phyloP scores from a whole-genome alignment of 2,797 vertebrate species.

The Chelidonichthys spinosus region DNA sequence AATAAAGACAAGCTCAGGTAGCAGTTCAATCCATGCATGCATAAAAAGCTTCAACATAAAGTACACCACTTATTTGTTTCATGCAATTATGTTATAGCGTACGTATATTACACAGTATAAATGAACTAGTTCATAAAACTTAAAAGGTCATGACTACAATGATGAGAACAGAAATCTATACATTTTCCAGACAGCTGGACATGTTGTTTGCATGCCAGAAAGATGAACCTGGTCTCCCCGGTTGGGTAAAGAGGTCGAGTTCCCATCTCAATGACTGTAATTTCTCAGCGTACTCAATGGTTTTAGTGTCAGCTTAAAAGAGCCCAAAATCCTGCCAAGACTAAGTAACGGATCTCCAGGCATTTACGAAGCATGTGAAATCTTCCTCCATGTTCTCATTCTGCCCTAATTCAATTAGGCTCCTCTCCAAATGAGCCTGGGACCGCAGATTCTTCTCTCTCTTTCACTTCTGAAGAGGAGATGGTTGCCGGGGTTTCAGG shows the following conservation, averaged over 20 bases:
- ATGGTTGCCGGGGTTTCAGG: slow-evolving; percentile 54
- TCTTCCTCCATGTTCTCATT: slow-evolving; percentile 76
- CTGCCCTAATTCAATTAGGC: slow-evolving; percentile 85
- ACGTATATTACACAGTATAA: not conserved
- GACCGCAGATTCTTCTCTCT: slow-evolving; percentile 33
- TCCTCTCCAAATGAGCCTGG: slow-evolving; percentile 70
- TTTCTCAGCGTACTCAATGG: slow-evolving; percentile 68
- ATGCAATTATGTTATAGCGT: not conserved
- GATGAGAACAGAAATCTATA: not conserved
- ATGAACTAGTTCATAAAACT: not conserved
- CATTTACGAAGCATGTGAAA: slow-evolving; percentile 80
- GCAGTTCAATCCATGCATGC: not conserved
- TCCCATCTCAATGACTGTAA: slow-evolving; percentile 58
- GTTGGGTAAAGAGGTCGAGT: slow-evolving; percentile 45
- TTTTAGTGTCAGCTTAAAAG: slow-evolving; percentile 81
- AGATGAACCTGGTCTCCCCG: slow-evolving; percentile 42
- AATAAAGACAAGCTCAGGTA: not conserved
- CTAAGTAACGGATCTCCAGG: slow-evolving; percentile 79
- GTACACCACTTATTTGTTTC: too few relatives aligned
- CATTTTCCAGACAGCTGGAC: slow-evolving; percentile 31
- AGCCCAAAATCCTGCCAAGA: slow-evolving; percentile 77
- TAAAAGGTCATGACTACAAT: not conserved
- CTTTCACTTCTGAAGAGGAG: slow-evolving; percentile 29
- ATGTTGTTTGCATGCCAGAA: slow-evolving; percentile 28
- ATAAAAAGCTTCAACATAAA: not conserved